These are phyloP conservation scores for Marmota flaviventris DNA, from an alignment of 2,113 vertebrate species.

Conservation along the genomic window DNA sequence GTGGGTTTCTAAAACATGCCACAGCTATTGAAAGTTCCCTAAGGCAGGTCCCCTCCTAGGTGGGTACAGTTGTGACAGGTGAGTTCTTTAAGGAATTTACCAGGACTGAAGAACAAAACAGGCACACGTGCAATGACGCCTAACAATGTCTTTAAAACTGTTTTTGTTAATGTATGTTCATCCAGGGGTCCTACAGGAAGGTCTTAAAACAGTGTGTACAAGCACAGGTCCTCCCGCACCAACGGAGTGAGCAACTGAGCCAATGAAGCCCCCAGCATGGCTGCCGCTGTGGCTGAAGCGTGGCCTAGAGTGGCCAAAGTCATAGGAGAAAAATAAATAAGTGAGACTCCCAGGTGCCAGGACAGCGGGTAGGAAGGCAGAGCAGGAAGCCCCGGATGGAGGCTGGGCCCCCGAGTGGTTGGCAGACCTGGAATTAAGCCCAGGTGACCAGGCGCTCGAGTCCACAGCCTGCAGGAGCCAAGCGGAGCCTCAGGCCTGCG, in stretches of 20 bases:
- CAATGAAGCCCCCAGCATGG: neutral
- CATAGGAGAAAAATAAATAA: neutral
- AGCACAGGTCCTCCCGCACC: neutral
- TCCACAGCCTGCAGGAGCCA: neutral
- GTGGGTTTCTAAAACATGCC: neutral
- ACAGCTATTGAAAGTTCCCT: neutral
- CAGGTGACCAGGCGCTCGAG: neutral
- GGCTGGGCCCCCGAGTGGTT: neutral
- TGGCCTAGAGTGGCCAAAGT: too few relatives aligned
- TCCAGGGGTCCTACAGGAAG: neutral
- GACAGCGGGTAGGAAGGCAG: neutral
- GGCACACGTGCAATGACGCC: neutral
- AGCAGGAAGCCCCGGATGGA: neutral
- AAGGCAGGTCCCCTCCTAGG: neutral
- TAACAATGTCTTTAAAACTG: neutral
- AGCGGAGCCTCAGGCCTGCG: neutral
- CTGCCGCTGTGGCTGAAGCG: neutral
- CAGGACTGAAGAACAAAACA: neutral
- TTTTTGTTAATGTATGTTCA: neutral
- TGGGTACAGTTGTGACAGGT: neutral
- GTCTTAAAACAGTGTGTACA: neutral
- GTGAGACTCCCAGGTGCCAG: neutral
- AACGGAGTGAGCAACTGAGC: rapidly evolving
- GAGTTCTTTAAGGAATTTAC: neutral
- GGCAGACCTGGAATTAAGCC: neutral